Conservation (phyloP, 2,113 vertebrate genomes). For the Actenoides hombroni region DNA sequence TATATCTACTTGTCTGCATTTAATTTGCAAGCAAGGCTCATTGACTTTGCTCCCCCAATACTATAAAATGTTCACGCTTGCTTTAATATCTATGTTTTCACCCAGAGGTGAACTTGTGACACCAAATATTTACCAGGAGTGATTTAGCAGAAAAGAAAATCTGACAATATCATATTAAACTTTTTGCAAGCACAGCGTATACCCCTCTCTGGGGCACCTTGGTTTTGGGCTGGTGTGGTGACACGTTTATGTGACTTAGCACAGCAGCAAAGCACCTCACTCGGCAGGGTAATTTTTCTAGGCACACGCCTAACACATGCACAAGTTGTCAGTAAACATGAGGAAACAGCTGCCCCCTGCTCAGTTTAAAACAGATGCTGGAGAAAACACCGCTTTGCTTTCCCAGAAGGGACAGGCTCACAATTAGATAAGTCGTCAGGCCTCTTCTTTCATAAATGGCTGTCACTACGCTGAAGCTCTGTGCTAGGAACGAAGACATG, state of each 20-base stretch:
- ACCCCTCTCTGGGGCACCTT: neutral
- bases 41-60: neutral
- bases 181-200: neutral
- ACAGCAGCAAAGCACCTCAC: neutral
- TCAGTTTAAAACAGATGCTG: conserved; percentile 5
- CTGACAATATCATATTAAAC: neutral
- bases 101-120: neutral
- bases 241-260: neutral
- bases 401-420: conserved; percentile 25
- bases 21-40: neutral
- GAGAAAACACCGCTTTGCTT: conserved; percentile 9
- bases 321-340: neutral
- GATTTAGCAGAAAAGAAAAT: neutral
- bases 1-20: neutral
- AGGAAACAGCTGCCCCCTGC: neutral
- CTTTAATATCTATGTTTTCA: neutral
- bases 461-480: neutral
- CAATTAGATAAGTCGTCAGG: neutral
- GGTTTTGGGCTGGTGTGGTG: neutral
- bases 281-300: neutral
- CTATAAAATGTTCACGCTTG: neutral
- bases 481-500: neutral
- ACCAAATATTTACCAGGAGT: neutral
- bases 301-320: neutral
- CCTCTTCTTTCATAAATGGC: neutral